phyloP scores from a whole-genome alignment of 2,888 invertebrate genomes.

The Agriopis aurantiaria region DNA sequence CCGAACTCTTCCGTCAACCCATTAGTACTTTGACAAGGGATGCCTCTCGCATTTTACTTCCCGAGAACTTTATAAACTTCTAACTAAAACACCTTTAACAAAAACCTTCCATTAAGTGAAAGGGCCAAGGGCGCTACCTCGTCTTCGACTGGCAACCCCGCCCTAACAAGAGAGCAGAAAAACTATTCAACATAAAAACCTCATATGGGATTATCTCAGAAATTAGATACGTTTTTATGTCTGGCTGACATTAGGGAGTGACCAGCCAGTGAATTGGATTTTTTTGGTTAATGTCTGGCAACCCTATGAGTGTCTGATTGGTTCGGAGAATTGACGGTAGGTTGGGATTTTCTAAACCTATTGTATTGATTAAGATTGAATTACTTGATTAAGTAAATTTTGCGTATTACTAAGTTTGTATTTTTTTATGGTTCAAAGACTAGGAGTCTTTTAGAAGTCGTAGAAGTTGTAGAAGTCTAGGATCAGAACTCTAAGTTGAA shows the following conservation, averaged over 20 bases:
- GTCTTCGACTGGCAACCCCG: conserved; percentile 44
- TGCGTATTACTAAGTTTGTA: neutral
- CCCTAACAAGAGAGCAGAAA: conserved; percentile 58
- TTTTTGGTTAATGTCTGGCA: conserved; percentile 50
- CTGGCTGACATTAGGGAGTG: conserved; percentile 62
- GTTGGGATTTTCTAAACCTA: conserved; percentile 23
- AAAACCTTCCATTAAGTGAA: conserved; percentile 44
- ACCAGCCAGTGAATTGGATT: conserved; percentile 57
- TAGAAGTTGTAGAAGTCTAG: too few relatives aligned
- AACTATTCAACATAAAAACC: conserved; percentile 56
- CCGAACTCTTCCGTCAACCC: conserved; percentile 37
- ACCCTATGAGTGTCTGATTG: conserved; percentile 39
- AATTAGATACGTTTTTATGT: conserved; percentile 71
- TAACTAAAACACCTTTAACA: conserved; percentile 46
- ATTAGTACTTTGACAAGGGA: conserved; percentile 37
- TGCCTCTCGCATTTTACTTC: conserved; percentile 31
- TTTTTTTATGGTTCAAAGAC: too few relatives aligned
- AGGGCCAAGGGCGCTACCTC: conserved; percentile 33
- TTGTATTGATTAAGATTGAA: conserved; percentile 26
- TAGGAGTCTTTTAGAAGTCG: too few relatives aligned
- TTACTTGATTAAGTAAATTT: neutral
- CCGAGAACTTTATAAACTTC: conserved; percentile 38
- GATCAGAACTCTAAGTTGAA: too few relatives aligned
- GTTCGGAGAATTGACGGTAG: conserved; percentile 24
- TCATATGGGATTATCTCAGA: conserved; percentile 60